Conservation (phyloP, 2,113 vertebrate species). For the Vulpes vulpes region DNA sequence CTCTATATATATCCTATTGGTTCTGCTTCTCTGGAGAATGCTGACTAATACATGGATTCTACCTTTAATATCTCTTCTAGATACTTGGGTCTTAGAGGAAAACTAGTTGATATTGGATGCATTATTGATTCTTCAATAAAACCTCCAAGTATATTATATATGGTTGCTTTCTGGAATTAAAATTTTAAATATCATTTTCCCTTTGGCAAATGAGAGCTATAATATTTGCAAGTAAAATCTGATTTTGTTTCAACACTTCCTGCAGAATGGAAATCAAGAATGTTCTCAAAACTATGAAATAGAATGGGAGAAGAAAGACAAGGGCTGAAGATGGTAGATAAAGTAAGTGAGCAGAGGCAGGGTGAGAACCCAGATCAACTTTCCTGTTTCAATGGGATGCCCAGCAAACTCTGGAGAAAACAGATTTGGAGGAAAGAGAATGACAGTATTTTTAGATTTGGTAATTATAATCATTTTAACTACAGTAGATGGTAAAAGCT, state of each 20-base stretch:
- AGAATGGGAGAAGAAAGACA: background rate
- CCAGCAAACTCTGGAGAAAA: background rate
- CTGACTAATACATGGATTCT: background rate
- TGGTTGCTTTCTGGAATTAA: constrained; percentile 23
- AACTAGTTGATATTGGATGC: background rate
- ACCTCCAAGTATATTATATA: background rate
- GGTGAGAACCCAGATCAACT: background rate
- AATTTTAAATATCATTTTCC: background rate
- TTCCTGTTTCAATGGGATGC: background rate
- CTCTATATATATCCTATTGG: background rate
- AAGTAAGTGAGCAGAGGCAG: background rate
- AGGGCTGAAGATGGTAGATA: background rate
- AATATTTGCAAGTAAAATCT: background rate
- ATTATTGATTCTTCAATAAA: background rate
- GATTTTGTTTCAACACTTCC: constrained; percentile 44
- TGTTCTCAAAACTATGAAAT: background rate
- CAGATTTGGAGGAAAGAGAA: background rate
- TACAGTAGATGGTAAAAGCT: background rate
- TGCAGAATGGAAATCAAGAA: background rate
- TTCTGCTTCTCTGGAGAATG: background rate
- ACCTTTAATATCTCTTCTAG: background rate
- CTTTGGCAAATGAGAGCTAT: constrained; percentile 3
- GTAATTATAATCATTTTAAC: background rate
- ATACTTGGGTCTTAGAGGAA: background rate
- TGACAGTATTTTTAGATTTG: background rate